Evolutionary conservation across 1,140 invertebrate species (phyloP), one percentile per base, ranked within the genome.

Genomic region (Lycorma delicatula): DNA sequence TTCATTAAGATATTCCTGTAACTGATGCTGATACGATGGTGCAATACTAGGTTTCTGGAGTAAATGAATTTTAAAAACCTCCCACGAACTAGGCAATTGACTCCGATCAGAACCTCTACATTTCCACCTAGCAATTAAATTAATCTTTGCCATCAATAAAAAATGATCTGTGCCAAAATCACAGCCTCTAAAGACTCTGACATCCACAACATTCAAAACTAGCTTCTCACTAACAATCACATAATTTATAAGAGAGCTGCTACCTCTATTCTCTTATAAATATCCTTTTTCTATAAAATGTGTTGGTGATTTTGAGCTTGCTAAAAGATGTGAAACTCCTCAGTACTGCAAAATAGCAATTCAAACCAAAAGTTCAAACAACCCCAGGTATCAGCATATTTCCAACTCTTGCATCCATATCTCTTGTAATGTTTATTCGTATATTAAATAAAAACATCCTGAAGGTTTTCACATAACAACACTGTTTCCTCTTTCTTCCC

Each of bases 351-450:
- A 13, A 13, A 41, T 41, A 16, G 36, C 20, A 20, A 41, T 41
- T 41, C 36, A 13, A 5, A 16, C 36, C 36, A 16, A 41, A 12
- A 41, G 36, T 41, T 16, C 36, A 13, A 16, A 41, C 36, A 5
- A 12, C 36, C n/a, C 36, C 36, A 16, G 36, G 36, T 16, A 41
- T 41, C n/a, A 20, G 36, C n/a, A 41, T 11, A 41, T 41, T 41
- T 41, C 36, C 36, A 41, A 41, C 36, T 41, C 36, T 41, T 41
- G 36, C 36, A 41, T 41, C 20, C n/a, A 41, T 16, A 41, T 41
- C 36, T 4, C 36, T 20, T 16, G 20, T 20, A 41, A 41, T 41
- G 36, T 16, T 41, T 20, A 16, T 13, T 41, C 20, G n/a, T 41
- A 20, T 20, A 16, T 16, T 41, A 13, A 5, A 16, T 41, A 16